A percentile compares a stretch with the other conserved stretches of the same genome.
Evolutionary conservation across 2,888 invertebrate species (phyloP).

Genomic region (Buathra laborator): DNA sequence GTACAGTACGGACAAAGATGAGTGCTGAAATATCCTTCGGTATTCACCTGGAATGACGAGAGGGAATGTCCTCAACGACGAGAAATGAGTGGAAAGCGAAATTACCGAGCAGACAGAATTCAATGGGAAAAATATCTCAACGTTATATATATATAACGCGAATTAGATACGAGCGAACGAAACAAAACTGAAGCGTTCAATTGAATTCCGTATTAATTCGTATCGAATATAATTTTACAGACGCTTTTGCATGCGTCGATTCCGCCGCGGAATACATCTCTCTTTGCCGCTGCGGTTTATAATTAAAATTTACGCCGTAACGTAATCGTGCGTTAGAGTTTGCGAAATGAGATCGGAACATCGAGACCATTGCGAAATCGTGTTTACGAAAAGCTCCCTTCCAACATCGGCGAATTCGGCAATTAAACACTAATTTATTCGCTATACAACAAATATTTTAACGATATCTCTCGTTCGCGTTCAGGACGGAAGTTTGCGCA

Average conservation of each 20-base stretch:
- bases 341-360: constrained; percentile 21
- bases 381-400: not conserved
- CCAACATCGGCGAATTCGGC: not conserved
- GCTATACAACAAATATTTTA: constrained; percentile 49
- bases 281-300: constrained; percentile 4
- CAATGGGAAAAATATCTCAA: too few relatives aligned
- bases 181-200: too few relatives aligned
- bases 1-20: not conserved
- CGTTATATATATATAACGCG: too few relatives aligned
- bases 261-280: too few relatives aligned
- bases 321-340: constrained; percentile 22
- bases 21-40: constrained; percentile 2
- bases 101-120: not conserved
- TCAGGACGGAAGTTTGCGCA: not conserved
- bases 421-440: constrained; percentile 58
- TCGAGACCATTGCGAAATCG: constrained; percentile 2
- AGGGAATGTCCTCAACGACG: constrained; percentile 14
- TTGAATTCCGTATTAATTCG: too few relatives aligned
- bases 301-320: constrained; percentile 30
- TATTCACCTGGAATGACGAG: constrained; percentile 8
- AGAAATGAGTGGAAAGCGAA: constrained; percentile 6
- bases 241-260: not conserved
- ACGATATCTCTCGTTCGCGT: constrained; percentile 27
- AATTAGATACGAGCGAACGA: too few relatives aligned
- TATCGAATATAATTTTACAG: not conserved